Base-by-base conservation (phyloP, 1,140 invertebrate genomes). In the Metopolophium dirhodum region DNA sequence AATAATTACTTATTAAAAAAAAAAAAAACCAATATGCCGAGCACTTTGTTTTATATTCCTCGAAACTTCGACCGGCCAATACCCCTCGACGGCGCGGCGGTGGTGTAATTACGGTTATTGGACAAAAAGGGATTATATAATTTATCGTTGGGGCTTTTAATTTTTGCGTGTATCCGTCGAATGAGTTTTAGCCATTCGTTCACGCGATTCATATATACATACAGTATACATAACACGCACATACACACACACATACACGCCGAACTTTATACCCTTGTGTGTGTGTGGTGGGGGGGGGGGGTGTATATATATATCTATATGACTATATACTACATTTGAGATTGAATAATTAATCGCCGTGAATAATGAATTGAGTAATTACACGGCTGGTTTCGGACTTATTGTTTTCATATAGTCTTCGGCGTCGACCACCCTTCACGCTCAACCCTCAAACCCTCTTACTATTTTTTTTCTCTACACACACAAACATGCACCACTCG, bases 321-420 rank as follows among this genome's bases (percentile, higher is more conserved):
- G 35, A n/a, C 54, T n/a, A 47, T n/a, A 89, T 57, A 49, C 85
- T 83, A 85, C 49, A 37, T 41, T 23, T 35, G 51, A 93, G 49
- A 85, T 85, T 93, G 91, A 93, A 93, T 93, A 93, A 93, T 93
- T 93, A 86, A 93, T 86, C 49, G 82, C 49, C 45, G 82, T 93
- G 91, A 93, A 93, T 93, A 93, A 93, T 93, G 91, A 93, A 93
- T 93, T 85, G 49, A 93, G 91, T 93, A 93, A 93, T 93, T 93
- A 93, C 77, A 85, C 91, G 49, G 47, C 35, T 54, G 82, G 77
- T 86, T 54, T 57, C 30, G 49, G 35, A 85, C 91, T 51, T 93
- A 86, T 85, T 93, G 77, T 93, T 93, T 85, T 93, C 82, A 86
- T 35, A 83, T 85, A 82, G 77, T 83, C 47, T 35, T 7, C 23